Percentiles rank a stretch among this genome's conserved stretches.
These are phyloP conservation scores for Luperina testacea DNA, from an alignment of 2,888 invertebrate species.

Conservation along the genomic window DNA sequence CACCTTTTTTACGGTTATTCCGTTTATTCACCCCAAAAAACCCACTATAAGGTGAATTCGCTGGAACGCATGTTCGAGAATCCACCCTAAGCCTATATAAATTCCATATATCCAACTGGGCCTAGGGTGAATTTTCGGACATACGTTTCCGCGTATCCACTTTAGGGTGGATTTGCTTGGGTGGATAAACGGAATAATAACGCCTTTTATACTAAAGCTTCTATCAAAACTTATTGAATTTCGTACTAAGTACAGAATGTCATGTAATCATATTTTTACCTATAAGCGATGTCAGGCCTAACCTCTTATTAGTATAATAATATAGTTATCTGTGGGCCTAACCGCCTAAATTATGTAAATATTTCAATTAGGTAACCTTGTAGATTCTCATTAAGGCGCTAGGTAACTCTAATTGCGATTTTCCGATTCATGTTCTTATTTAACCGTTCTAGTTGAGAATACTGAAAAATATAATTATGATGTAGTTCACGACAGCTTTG, in stretches of 20 bases:
- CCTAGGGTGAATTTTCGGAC: background rate
- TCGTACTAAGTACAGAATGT: background rate
- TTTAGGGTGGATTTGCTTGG: background rate
- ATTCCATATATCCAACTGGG: background rate
- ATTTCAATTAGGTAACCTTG: slow-evolving; percentile 3
- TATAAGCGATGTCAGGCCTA: background rate
- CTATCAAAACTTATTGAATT: background rate
- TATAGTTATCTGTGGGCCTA: too few relatives aligned
- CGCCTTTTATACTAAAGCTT: background rate
- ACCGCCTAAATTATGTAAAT: slow-evolving; percentile 1
- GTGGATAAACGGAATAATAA: background rate
- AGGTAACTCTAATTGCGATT: background rate
- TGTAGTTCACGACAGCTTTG: background rate
- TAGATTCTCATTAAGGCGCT: slow-evolving; percentile 19
- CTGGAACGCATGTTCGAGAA: background rate
- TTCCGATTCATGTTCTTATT: background rate
- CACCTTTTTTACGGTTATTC: background rate
- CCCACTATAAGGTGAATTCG: background rate
- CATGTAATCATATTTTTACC: background rate
- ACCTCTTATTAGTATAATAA: too few relatives aligned
- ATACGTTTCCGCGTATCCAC: background rate
- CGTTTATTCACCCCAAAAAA: background rate
- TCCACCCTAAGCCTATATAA: background rate
- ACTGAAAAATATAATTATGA: background rate
- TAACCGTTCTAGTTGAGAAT: background rate